phyloP scores from a whole-genome alignment of 2,113 vertebrate genomes.

The Deroptyus accipitrinus region DNA sequence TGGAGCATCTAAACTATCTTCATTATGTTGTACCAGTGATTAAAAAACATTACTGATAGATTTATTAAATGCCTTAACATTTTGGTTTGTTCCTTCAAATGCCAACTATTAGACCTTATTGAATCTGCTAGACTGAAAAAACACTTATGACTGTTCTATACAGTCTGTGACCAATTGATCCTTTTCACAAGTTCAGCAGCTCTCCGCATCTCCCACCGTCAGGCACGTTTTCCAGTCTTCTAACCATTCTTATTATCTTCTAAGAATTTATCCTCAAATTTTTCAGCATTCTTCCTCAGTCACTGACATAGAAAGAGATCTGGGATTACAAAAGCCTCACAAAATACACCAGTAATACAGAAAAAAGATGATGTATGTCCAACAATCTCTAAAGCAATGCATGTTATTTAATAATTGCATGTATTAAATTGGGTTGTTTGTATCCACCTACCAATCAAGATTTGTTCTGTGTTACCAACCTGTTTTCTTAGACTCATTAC shows the following conservation, averaged over 20 bases:
- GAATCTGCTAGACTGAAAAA: not conserved
- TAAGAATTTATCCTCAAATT: not conserved
- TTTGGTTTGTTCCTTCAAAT: not conserved
- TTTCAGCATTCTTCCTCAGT: not conserved
- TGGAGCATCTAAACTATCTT: not conserved
- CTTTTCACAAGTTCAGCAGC: not conserved
- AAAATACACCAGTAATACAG: not conserved
- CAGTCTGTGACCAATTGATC: not conserved
- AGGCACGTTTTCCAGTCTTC: not conserved
- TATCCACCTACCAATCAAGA: not conserved
- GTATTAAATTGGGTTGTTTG: not conserved
- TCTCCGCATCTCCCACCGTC: fast-evolving
- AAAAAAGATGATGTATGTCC: not conserved
- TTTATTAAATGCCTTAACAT: not conserved
- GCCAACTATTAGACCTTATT: not conserved
- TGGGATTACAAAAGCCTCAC: not conserved
- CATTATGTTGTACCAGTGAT: not conserved
- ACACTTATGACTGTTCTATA: not conserved
- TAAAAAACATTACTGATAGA: not conserved
- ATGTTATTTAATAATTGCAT: not conserved
- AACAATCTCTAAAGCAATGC: not conserved
- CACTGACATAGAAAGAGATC: not conserved
- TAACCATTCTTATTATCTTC: not conserved
- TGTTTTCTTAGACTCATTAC: not conserved
- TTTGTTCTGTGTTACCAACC: not conserved